Percentiles rank a stretch among this genome's conserved stretches.
phyloP scores from a whole-genome alignment of 2,888 invertebrate genomes.

The Leucoma salicis region DNA sequence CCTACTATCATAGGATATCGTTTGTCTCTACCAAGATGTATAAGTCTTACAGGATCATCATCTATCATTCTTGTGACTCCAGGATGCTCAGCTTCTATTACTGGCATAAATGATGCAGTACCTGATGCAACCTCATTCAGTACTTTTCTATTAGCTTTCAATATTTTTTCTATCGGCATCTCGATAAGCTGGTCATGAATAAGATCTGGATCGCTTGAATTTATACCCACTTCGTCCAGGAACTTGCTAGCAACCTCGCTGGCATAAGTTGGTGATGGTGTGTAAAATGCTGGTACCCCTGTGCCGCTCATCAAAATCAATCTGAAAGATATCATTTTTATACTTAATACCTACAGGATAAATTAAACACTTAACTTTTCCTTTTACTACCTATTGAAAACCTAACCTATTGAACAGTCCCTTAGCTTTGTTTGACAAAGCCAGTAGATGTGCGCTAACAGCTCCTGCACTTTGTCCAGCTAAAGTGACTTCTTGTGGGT shows the following conservation, averaged over 20 bases:
- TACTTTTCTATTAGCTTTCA: constrained; percentile 30
- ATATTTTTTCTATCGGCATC: constrained; percentile 41
- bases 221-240: constrained; percentile 58
- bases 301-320: constrained; percentile 33
- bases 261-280: constrained; percentile 32
- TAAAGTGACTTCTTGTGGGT: constrained; percentile 36
- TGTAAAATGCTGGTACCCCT: constrained; percentile 27
- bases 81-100: constrained; percentile 28
- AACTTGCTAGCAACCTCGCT: constrained; percentile 24
- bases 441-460: constrained; percentile 31
- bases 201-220: constrained; percentile 31
- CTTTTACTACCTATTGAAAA: too few relatives aligned
- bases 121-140: constrained; percentile 26
- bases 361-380: too few relatives aligned
- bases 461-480: constrained; percentile 41
- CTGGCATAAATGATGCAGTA: constrained; percentile 31
- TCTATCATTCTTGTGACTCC: constrained; percentile 36
- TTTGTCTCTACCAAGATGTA: constrained; percentile 35
- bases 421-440: constrained; percentile 29
- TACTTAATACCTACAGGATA: too few relatives aligned
- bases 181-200: constrained; percentile 31
- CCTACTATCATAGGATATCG: constrained; percentile 37
- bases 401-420: constrained; percentile 41
- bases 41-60: constrained; percentile 36
- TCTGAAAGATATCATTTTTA: constrained; percentile 25